Evolutionary conservation across 2,888 invertebrate species (phyloP).

Genomic region (Protophormia terraenovae): DNA sequence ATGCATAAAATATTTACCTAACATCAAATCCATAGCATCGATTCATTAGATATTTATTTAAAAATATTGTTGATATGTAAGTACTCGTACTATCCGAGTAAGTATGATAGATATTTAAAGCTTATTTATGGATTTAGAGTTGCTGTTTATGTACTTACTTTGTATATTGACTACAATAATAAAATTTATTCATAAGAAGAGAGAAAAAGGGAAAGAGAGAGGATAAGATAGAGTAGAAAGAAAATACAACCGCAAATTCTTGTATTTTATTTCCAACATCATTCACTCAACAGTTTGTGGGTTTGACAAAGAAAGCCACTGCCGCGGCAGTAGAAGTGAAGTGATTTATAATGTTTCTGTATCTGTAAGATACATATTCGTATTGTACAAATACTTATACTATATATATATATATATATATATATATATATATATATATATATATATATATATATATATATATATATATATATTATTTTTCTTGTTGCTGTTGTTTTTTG

Average conservation of each 20-base stretch:
- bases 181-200: background rate
- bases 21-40: too few species aligned
- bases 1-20: too few species aligned
- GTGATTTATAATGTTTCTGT: slow-evolving; percentile 48
- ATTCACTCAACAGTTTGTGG: slow-evolving; percentile 35
- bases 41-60: too few species aligned
- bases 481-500: background rate
- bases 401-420: too few species aligned
- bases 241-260: slow-evolving; percentile 50
- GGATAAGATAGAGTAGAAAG: background rate
- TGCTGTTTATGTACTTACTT: background rate
- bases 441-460: too few species aligned
- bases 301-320: slow-evolving; percentile 41
- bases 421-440: too few species aligned
- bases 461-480: background rate
- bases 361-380: slow-evolving; percentile 26
- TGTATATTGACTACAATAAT: background rate
- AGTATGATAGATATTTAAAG: background rate
- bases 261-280: slow-evolving; percentile 37
- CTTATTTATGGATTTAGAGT: background rate
- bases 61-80: background rate
- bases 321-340: background rate
- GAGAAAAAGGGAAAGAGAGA: background rate
- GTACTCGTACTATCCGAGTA: background rate
- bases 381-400: slow-evolving; percentile 7